phyloP scores from a whole-genome alignment of 2,888 invertebrate species.

The Sminthurides aquaticus region DNA sequence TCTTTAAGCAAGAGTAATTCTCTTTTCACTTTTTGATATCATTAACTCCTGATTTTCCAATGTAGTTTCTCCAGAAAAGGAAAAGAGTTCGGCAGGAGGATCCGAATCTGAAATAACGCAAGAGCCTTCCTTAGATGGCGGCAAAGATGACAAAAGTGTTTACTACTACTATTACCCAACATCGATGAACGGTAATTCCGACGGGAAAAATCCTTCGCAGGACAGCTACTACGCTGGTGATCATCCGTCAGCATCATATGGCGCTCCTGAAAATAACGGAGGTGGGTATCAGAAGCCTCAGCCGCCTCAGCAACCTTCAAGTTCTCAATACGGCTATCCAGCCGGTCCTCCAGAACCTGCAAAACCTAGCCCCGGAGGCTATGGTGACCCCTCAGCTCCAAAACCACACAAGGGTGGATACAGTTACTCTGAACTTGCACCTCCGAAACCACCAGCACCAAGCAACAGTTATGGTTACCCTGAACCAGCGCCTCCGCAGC shows the following conservation, averaged over 20 bases:
- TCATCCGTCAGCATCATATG: not conserved
- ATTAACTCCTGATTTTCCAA: too few species aligned
- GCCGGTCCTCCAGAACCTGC: not conserved
- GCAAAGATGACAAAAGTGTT: conserved; percentile 19
- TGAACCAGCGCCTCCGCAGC: not conserved
- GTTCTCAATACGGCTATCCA: conserved; percentile 7
- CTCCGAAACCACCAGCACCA: too few species aligned
- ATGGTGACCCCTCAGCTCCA: not conserved
- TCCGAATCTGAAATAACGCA: too few species aligned
- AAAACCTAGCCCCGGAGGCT: not conserved
- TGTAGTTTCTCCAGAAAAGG: too few species aligned
- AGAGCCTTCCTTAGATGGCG: too few species aligned
- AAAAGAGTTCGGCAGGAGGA: too few species aligned
- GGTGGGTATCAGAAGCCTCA: conserved; percentile 4
- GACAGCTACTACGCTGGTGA: conserved; percentile 2
- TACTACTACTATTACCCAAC: conserved; percentile 22
- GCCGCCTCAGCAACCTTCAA: not conserved
- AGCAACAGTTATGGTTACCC: not conserved
- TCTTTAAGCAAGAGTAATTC: too few species aligned
- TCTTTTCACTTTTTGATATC: too few species aligned
- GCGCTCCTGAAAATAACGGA: not conserved
- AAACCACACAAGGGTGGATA: too few species aligned
- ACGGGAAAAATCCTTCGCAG: not conserved
- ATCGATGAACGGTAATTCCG: not conserved
- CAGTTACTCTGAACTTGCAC: too few species aligned